Base-by-base conservation (phyloP, 2,113 vertebrate genomes). In the Phodopus roborovskii region DNA sequence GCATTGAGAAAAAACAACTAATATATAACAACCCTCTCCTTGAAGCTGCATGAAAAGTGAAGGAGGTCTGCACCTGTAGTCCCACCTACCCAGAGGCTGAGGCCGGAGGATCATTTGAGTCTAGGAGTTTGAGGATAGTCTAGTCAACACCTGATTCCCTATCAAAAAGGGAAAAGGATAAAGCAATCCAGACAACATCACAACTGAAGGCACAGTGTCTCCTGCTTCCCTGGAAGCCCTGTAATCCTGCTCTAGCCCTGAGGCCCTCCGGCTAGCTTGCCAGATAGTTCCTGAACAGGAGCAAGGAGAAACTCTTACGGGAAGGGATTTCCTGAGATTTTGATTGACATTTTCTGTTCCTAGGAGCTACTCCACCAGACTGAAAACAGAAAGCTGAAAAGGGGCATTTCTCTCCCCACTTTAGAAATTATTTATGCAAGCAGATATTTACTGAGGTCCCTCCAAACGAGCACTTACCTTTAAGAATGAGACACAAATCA, bases 341-440 rank as follows among this genome's bases (percentile, higher is more conserved):
- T 83, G 26, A 36, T 16, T 92, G 86, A 68, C 82, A 79, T 84
- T 77, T 58, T 66, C 66, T n/a, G 33, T 62, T 82, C 86, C 88
- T 71, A 93, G 82, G 17, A 93, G 39, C 77, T 70, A 87, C 45
- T 94, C 92, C 33, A 62, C 22, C 48, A 88, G 48, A 45, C 13
- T 62, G 30, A 68, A 91, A 73, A 85, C 30, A 70, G 5, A 42
- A 85, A 87, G 70, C 48, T 73, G 4, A 86, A 89, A 75, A 5
- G 36, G 36, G 26, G 20, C 77, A 88, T 79, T 93, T 53, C 22
- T 79, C 62, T 60, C 83, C 74, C 17, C 66, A 24, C 88, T 91
- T 91, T 50, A 74, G 28, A 84, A 70, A 82, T 82, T 71, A 81
- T 36, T 90, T 81, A 87, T 77, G 58, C 6, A 79, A 78, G 36